Percentiles rank a stretch among this genome's conserved stretches.
Conservation (phyloP, 1,140 invertebrate genomes). For the Ooceraea biroi region DNA sequence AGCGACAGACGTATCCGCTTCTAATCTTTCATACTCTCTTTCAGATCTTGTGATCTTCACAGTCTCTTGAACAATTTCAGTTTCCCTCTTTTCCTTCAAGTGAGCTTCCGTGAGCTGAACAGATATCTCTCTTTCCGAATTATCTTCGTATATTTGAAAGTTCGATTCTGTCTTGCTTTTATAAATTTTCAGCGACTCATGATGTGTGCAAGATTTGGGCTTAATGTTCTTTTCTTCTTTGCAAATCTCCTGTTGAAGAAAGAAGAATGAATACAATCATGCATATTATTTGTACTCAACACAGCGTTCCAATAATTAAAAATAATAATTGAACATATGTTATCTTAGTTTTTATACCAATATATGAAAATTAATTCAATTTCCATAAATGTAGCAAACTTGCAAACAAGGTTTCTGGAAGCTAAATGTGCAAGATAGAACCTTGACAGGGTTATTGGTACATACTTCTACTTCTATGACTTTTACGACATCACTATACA, state of each 20-base stretch:
- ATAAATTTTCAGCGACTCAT: conserved; percentile 87
- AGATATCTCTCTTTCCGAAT: conserved; percentile 85
- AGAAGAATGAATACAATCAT: neutral
- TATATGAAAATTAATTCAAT: too few species aligned
- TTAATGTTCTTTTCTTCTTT: conserved; percentile 85
- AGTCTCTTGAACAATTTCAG: conserved; percentile 83
- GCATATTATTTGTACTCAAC: too few species aligned
- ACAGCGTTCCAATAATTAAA: too few species aligned
- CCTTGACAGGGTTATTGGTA: too few species aligned
- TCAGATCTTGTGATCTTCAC: conserved; percentile 70
- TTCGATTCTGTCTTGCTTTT: conserved; percentile 82
- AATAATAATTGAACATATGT: too few species aligned
- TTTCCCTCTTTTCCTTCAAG: conserved; percentile 81
- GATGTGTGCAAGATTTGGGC: conserved; percentile 77
- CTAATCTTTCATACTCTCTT: conserved; percentile 83
- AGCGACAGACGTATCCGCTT: conserved; percentile 72
- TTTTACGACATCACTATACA: too few species aligned
- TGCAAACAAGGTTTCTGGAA: too few species aligned
- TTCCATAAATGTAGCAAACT: too few species aligned
- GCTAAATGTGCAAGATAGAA: too few species aligned
- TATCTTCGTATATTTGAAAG: conserved; percentile 91
- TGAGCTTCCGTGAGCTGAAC: conserved; percentile 81
- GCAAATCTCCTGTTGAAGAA: conserved; percentile 76
- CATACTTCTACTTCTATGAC: too few species aligned
- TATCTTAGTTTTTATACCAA: too few species aligned